Conservation (phyloP, 2,113 vertebrate species). For the Anhinga anhinga region DNA sequence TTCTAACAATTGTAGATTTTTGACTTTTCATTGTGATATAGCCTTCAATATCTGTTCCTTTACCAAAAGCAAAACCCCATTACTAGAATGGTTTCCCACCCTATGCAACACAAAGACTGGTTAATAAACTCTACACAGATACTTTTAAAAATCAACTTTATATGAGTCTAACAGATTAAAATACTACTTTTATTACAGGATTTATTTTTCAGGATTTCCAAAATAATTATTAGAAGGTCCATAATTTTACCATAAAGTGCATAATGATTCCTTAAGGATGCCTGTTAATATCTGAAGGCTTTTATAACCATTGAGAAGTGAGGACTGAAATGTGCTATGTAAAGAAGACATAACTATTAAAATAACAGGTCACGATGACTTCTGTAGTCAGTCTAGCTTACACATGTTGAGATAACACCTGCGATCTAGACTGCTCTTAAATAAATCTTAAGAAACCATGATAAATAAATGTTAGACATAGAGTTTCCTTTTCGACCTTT, state of each 20-base stretch:
- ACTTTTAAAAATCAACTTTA: neutral
- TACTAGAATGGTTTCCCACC: neutral
- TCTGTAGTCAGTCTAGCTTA: neutral
- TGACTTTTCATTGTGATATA: neutral
- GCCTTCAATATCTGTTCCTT: neutral
- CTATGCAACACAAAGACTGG: too few relatives aligned
- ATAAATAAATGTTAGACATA: neutral
- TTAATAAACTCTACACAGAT: neutral
- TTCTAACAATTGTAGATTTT: neutral
- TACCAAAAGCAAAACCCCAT: neutral
- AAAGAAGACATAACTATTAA: neutral
- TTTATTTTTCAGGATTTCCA: neutral
- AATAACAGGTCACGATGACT: neutral
- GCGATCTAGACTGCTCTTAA: neutral
- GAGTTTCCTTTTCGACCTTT: neutral
- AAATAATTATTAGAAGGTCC: neutral
- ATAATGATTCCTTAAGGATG: neutral
- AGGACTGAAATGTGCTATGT: neutral
- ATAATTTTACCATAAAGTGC: neutral
- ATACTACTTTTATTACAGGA: neutral
- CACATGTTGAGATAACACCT: neutral
- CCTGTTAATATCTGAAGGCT: neutral
- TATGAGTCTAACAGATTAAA: neutral
- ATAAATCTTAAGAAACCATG: neutral
- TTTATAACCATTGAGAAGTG: neutral